A percentile compares a stretch with the other conserved stretches of the same genome.
Conservation (phyloP, 2,888 invertebrate species). For the Euplexia lucipara region DNA sequence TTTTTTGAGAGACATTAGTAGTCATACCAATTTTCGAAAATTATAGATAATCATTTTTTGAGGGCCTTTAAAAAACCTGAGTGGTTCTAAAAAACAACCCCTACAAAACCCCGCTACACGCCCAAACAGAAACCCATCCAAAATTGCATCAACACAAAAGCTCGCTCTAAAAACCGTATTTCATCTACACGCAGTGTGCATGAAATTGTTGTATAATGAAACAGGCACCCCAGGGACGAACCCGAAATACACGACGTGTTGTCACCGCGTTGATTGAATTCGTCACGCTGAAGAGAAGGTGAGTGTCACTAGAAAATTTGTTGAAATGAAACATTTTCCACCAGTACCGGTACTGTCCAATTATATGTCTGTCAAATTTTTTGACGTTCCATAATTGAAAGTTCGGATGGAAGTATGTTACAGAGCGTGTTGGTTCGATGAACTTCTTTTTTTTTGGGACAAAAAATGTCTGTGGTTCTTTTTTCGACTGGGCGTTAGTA, state of each 20-base stretch:
- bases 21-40: no score
- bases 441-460: neutral
- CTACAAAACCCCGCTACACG: neutral
- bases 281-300: constrained; percentile 60
- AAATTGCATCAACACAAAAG: constrained; percentile 43
- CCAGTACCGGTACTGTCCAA: constrained; percentile 6
- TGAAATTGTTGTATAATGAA: constrained; percentile 68
- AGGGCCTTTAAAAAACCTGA: no score
- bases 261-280: constrained; percentile 71
- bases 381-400: constrained; percentile 36
- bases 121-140: constrained; percentile 11
- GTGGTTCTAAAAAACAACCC: neutral
- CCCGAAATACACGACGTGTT: constrained; percentile 61
- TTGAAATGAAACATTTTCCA: constrained; percentile 59
- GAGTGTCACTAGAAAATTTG: constrained; percentile 61
- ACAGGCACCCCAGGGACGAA: constrained; percentile 50
- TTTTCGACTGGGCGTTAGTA: neutral
- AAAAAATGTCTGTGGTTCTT: neutral
- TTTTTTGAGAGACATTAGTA: no score
- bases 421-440: constrained; percentile 10
- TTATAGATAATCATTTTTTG: no score
- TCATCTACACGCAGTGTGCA: constrained; percentile 56
- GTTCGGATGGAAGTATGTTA: constrained; percentile 39
- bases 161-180: constrained; percentile 45
- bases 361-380: constrained; percentile 33